These are phyloP conservation scores for Pogonomyrmex barbatus DNA, from an alignment of 1,140 invertebrate genomes.

Conservation along the genomic window DNA sequence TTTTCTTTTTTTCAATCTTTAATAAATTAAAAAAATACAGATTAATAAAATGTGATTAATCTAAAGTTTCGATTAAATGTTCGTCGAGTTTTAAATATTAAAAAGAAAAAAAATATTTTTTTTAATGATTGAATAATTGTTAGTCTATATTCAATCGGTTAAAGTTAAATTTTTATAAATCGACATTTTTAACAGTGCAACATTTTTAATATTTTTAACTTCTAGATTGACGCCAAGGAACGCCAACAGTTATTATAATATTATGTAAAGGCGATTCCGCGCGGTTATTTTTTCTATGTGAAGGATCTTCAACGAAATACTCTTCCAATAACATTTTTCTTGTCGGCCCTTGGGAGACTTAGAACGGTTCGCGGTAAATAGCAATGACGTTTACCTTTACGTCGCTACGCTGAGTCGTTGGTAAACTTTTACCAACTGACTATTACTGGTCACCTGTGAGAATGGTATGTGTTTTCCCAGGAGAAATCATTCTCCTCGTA, in stretches of 20 bases:
- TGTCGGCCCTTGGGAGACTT: slow-evolving; percentile 7
- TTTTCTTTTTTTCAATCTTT: not conserved
- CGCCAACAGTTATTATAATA: slow-evolving; percentile 36
- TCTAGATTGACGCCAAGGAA: not conserved
- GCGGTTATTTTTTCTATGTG: slow-evolving; percentile 11
- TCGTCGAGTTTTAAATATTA: not conserved
- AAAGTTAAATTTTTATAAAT: not conserved
- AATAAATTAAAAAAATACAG: not conserved
- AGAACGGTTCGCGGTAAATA: slow-evolving; percentile 70
- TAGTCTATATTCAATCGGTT: not conserved
- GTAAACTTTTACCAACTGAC: slow-evolving; percentile 69
- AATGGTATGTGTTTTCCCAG: slow-evolving; percentile 68
- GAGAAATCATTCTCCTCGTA: slow-evolving; percentile 73
- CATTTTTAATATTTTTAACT: not conserved
- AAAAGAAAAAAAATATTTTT: not conserved
- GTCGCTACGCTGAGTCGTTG: slow-evolving; percentile 61
- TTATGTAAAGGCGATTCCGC: slow-evolving; percentile 12
- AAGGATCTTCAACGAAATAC: slow-evolving; percentile 49
- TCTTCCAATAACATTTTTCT: slow-evolving; percentile 66
- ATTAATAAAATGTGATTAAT: not conserved
- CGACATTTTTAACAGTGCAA: not conserved
- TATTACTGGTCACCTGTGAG: slow-evolving; percentile 63
- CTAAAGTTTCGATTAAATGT: not conserved
- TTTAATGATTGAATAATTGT: slow-evolving; percentile 14
- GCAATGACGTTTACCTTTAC: slow-evolving; percentile 74